A percentile compares a stretch with the other conserved stretches of the same genome.
Evolutionary conservation across 2,888 invertebrate genomes (phyloP).

Genomic region (Mesorhabditis belari): DNA sequence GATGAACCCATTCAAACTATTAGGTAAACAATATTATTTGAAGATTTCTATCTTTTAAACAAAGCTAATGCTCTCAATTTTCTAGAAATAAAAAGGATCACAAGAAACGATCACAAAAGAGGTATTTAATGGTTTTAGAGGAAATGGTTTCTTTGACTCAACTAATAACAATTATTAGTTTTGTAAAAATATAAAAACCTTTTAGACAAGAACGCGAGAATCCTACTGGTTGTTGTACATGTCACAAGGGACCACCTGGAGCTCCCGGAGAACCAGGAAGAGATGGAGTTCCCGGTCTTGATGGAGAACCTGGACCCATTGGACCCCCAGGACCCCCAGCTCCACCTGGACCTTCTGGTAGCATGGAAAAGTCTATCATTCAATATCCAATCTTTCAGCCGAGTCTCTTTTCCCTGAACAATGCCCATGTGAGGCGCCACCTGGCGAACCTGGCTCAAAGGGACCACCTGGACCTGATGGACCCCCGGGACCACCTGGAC

Average conservation of each 20-base stretch:
- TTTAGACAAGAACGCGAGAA: background rate
- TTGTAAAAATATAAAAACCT: background rate
- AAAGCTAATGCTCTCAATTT: too few relatives aligned
- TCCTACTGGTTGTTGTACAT: slow-evolving; percentile 34
- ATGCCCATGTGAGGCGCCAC: slow-evolving; percentile 52
- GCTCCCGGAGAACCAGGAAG: slow-evolving; percentile 40
- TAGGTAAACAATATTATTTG: background rate
- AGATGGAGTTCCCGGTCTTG: slow-evolving; percentile 43
- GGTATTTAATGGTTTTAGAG: too few relatives aligned
- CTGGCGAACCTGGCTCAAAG: slow-evolving; percentile 42
- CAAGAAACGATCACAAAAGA: too few relatives aligned
- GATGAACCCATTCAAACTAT: slow-evolving; percentile 37
- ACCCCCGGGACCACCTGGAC: slow-evolving; percentile 43
- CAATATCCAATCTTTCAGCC: background rate
- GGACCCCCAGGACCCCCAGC: slow-evolving; percentile 50
- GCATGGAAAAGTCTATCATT: too few relatives aligned
- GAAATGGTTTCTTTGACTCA: too few relatives aligned
- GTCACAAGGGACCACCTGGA: slow-evolving; percentile 51
- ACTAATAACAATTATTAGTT: slow-evolving; percentile 21
- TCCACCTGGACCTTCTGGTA: slow-evolving; percentile 38
- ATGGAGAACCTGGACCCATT: slow-evolving; percentile 49
- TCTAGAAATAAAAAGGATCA: too few relatives aligned
- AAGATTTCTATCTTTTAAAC: slow-evolving; percentile 9
- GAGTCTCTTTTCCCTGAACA: slow-evolving; percentile 51
- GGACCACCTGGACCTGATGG: slow-evolving; percentile 36